phyloP scores from a whole-genome alignment of 2,888 invertebrate species.

The Heliconius ismenius region DNA sequence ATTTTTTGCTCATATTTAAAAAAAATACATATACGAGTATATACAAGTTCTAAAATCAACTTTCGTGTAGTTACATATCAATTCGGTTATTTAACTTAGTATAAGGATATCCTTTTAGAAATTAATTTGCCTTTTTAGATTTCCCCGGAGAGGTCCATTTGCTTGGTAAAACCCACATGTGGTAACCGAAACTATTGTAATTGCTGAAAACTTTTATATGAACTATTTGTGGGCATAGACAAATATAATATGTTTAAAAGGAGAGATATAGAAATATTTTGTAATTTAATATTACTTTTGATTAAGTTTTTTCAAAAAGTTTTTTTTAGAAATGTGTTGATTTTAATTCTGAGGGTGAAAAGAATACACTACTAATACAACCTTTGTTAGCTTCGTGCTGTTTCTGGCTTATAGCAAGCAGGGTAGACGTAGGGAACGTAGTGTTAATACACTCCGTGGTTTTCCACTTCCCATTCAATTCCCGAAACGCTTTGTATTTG shows the following conservation, averaged over 20 bases:
- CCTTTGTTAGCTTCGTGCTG: no score
- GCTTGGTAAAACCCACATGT: neutral
- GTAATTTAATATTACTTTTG: neutral
- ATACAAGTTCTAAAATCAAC: no score
- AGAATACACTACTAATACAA: no score
- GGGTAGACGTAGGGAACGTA: neutral
- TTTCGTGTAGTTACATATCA: neutral
- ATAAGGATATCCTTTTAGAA: neutral
- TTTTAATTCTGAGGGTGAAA: no score
- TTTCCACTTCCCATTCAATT: neutral
- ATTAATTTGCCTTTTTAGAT: slow-evolving; percentile 8
- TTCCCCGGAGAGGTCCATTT: neutral
- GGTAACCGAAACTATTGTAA: neutral
- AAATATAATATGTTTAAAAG: neutral
- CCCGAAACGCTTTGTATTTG: neutral
- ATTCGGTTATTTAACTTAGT: neutral
- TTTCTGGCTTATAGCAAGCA: no score
- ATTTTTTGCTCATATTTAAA: no score
- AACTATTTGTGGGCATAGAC: neutral
- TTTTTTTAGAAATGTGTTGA: neutral
- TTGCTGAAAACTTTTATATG: slow-evolving; percentile 10
- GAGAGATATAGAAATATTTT: neutral
- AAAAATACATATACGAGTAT: no score
- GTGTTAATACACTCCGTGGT: neutral
- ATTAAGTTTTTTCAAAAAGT: neutral